A percentile compares a stretch with the other conserved stretches of the same genome.
These are phyloP conservation scores for Poecile montanus DNA, from an alignment of 2,797 vertebrate genomes.

Conservation along the genomic window DNA sequence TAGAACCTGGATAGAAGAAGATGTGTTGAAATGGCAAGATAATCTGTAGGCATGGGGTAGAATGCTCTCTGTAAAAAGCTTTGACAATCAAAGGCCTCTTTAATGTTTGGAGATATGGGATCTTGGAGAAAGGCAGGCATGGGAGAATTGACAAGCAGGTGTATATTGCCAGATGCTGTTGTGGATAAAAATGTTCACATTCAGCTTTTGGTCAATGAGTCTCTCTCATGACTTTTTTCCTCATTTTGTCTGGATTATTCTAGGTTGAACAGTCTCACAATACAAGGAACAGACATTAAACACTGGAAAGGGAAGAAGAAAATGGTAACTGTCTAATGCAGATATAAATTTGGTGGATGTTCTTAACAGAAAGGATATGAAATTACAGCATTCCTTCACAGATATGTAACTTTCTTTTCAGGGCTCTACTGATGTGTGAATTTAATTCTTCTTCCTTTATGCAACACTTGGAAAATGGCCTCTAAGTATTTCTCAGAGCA, in stretches of 20 bases:
- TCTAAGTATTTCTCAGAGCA: background rate
- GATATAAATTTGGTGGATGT: background rate
- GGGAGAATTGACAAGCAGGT: background rate
- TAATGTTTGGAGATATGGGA: background rate
- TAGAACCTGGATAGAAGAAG: background rate
- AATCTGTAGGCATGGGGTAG: background rate
- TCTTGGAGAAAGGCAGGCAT: background rate
- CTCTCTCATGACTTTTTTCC: background rate
- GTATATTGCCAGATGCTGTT: background rate
- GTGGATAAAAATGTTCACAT: background rate
- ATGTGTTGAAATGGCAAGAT: background rate
- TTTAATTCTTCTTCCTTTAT: background rate
- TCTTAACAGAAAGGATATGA: background rate
- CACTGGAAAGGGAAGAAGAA: background rate
- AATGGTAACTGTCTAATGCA: background rate
- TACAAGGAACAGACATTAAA: background rate
- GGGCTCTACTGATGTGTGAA: background rate
- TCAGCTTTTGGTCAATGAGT: background rate
- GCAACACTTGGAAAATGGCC: background rate
- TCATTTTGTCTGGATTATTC: background rate
- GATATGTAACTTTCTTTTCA: background rate
- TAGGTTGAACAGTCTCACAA: background rate
- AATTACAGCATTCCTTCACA: background rate
- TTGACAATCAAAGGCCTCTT: background rate
- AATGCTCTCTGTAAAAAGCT: background rate